Conservation (phyloP, 2,888 invertebrate genomes). For the Tortricodes alternella region DNA sequence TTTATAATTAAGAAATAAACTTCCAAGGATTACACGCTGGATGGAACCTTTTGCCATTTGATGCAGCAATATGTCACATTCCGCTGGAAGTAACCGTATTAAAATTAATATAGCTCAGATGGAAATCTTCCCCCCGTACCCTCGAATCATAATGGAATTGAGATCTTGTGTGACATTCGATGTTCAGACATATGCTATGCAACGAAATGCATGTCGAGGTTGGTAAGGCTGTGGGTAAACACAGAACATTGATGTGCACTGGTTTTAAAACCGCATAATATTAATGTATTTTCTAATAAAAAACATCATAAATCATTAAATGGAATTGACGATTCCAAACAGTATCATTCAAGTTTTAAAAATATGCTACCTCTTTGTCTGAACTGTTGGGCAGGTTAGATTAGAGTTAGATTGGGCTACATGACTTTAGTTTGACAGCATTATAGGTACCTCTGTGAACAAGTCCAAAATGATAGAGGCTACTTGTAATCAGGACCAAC, state of each 20-base stretch:
- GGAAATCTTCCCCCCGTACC: slow-evolving; percentile 1
- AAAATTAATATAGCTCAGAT: slow-evolving; percentile 12
- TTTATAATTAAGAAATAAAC: background rate
- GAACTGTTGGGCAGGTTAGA: too few relatives aligned
- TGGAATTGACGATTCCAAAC: background rate
- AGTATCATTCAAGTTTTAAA: background rate
- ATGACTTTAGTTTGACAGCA: too few relatives aligned
- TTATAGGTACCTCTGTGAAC: too few relatives aligned
- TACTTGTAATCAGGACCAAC: too few relatives aligned
- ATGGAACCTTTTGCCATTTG: slow-evolving; percentile 1
- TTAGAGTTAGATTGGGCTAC: too few relatives aligned
- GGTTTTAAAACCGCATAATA: too few relatives aligned
- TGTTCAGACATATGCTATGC: slow-evolving; percentile 4
- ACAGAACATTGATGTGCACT: background rate
- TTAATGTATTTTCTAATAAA: too few relatives aligned
- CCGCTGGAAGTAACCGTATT: background rate
- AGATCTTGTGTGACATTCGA: slow-evolving; percentile 22
- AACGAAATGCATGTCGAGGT: slow-evolving; percentile 9
- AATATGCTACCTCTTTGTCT: too few relatives aligned
- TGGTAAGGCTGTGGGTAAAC: background rate
- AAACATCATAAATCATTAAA: too few relatives aligned
- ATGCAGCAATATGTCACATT: background rate
- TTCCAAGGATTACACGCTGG: slow-evolving; percentile 1
- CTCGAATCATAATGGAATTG: slow-evolving; percentile 22
- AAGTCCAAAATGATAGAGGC: too few relatives aligned